phyloP scores from a whole-genome alignment of 2,888 invertebrate species.

The Troglohyphantes excavatus region DNA sequence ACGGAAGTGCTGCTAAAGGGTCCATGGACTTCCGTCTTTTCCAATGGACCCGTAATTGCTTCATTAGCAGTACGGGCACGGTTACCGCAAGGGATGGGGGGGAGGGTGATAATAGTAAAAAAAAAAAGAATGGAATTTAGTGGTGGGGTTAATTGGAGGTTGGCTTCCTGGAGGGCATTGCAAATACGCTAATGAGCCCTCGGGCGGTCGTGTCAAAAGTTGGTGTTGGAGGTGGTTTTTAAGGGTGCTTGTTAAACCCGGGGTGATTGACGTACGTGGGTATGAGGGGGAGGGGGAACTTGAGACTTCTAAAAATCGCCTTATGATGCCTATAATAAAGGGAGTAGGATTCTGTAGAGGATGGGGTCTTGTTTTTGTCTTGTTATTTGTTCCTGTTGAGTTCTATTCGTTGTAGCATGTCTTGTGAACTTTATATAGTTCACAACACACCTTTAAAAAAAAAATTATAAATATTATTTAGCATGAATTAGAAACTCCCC shows the following conservation, averaged over 20 bases:
- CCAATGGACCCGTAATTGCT: constrained; percentile 74
- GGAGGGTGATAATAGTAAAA: neutral
- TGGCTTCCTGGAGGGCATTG: constrained; percentile 34
- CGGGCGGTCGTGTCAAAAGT: constrained; percentile 63
- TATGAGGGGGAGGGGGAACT: neutral
- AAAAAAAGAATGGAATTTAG: constrained; percentile 67
- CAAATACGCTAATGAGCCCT: constrained; percentile 77
- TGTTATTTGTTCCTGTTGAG: too few species aligned
- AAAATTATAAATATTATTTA: too few species aligned
- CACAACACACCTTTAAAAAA: too few species aligned
- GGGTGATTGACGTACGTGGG: constrained; percentile 54
- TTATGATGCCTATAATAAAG: neutral
- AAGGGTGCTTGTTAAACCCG: constrained; percentile 49
- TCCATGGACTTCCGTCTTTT: constrained; percentile 69
- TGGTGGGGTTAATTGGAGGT: constrained; percentile 75
- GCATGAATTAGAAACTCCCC: too few species aligned
- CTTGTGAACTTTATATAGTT: too few species aligned
- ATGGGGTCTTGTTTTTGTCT: neutral
- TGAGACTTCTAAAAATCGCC: neutral
- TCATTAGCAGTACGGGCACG: constrained; percentile 74
- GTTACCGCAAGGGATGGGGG: neutral
- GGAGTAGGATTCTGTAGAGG: neutral
- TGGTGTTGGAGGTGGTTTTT: constrained; percentile 39
- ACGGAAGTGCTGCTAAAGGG: constrained; percentile 71
- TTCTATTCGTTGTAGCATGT: too few species aligned